Conservation (phyloP, 1,140 invertebrate species). For the Harpegnathos saltator region DNA sequence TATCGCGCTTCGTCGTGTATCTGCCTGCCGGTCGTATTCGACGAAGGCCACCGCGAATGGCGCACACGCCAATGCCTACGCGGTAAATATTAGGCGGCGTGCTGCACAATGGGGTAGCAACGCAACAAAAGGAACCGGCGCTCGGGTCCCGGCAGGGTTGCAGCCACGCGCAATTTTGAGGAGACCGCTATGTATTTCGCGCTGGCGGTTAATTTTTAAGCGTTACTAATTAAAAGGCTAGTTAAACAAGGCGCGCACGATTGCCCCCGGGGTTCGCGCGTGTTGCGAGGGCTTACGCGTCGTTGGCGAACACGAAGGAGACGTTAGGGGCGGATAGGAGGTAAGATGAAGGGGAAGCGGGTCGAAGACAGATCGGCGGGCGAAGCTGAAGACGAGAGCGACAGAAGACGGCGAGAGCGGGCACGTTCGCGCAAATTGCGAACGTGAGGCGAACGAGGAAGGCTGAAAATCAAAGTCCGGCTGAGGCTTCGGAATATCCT, state of each 20-base stretch:
- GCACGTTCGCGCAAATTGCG: not conserved
- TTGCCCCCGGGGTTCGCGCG: constrained; percentile 77
- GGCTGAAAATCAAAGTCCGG: not conserved
- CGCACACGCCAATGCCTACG: constrained; percentile 65
- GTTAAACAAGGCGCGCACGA: constrained; percentile 84
- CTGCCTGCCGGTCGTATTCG: not conserved
- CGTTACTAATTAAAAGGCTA: constrained; percentile 86
- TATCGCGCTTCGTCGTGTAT: not conserved
- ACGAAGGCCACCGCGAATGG: constrained; percentile 7
- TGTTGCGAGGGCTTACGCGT: constrained; percentile 48
- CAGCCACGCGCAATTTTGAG: constrained; percentile 77
- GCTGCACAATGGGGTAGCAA: constrained; percentile 76
- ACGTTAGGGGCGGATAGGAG: constrained; percentile 14
- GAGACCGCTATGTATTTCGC: constrained; percentile 80
- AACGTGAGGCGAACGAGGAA: too few species aligned
- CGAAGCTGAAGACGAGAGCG: not conserved
- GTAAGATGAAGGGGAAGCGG: constrained; percentile 27
- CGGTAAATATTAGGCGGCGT: constrained; percentile 78
- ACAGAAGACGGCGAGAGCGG: too few species aligned
- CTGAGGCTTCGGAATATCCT: too few species aligned
- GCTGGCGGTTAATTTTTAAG: constrained; percentile 85
- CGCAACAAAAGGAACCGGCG: constrained; percentile 78
- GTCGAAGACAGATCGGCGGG: not conserved
- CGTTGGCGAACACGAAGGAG: constrained; percentile 28
- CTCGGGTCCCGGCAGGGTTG: constrained; percentile 57